phyloP scores from a whole-genome alignment of 2,113 vertebrate species.

The Catharus bicknelli region DNA sequence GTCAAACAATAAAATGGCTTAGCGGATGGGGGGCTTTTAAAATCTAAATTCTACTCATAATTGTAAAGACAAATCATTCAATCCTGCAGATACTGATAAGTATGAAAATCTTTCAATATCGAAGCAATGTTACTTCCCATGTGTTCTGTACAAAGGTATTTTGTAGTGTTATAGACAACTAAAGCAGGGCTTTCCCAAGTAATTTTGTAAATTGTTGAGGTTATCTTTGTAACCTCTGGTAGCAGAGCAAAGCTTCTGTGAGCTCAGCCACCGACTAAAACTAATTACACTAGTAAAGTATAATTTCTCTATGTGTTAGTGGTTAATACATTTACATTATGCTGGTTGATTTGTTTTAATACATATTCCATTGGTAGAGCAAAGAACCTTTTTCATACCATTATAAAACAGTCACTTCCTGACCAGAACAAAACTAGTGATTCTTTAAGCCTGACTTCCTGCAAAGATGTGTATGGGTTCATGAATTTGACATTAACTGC shows the following conservation, averaged over 20 bases:
- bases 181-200: background rate
- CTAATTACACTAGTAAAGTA: background rate
- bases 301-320: background rate
- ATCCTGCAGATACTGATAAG: background rate
- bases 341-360: background rate
- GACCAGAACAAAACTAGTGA: background rate
- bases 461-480: background rate
- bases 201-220: background rate
- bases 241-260: background rate
- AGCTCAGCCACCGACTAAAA: background rate
- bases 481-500: background rate
- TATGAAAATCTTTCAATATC: background rate
- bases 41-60: background rate
- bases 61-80: background rate
- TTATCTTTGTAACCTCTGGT: background rate
- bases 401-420: background rate
- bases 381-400: background rate
- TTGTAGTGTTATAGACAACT: background rate
- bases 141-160: background rate
- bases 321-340: background rate
- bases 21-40: background rate
- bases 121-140: background rate
- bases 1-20: background rate
- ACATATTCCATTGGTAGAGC: background rate
- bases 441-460: background rate